Evolutionary conservation across 2,888 invertebrate genomes (phyloP).

Genomic region (Plagiodera versicolora): DNA sequence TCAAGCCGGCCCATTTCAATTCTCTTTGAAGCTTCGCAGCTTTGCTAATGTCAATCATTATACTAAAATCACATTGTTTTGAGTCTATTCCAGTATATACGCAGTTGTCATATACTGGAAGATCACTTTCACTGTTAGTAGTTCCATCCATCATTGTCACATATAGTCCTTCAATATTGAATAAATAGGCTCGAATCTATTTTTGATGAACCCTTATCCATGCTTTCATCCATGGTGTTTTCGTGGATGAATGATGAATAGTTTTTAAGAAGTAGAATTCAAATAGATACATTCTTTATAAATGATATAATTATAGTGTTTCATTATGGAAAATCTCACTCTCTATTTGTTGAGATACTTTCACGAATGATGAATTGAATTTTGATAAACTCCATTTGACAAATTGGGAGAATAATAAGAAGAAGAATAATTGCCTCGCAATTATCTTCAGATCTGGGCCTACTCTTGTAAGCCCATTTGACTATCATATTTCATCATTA

Average conservation of each 20-base stretch:
- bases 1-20: conserved; percentile 61
- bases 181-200: conserved; percentile 33
- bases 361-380: no score
- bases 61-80: conserved; percentile 17
- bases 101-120: conserved; percentile 18
- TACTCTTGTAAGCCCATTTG: no score
- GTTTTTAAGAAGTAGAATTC: background rate
- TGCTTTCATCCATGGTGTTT: conserved; percentile 3
- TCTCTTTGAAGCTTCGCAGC: conserved; percentile 60
- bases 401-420: no score
- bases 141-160: conserved; percentile 21
- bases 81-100: conserved; percentile 5
- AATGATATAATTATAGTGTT: no score
- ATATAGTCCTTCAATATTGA: conserved; percentile 34
- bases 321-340: no score
- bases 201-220: conserved; percentile 16
- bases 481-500: no score
- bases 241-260: background rate
- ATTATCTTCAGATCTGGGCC: no score
- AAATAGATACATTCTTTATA: no score
- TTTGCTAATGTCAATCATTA: conserved; percentile 56
- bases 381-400: no score
- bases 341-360: no score
- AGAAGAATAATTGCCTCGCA: no score
- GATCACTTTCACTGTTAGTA: conserved; percentile 23